A percentile compares a stretch with the other conserved stretches of the same genome.
These are phyloP conservation scores for Amphiprion percula DNA, from an alignment of 2,113 vertebrate species.

Conservation along the genomic window DNA sequence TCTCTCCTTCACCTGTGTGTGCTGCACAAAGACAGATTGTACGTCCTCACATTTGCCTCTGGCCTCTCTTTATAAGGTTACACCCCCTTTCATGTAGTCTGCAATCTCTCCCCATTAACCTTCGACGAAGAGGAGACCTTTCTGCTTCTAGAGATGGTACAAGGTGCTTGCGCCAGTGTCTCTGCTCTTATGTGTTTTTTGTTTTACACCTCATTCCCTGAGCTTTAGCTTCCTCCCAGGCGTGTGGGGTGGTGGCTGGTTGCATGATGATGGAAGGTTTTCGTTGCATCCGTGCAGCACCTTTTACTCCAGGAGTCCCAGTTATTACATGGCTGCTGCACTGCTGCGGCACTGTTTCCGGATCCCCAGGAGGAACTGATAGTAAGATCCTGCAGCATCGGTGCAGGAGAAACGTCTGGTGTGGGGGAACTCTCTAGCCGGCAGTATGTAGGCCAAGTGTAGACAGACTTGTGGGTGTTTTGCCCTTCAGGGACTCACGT, in stretches of 20 bases:
- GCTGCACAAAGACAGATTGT: slow-evolving; percentile 6
- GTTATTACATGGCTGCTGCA: slow-evolving; percentile 57
- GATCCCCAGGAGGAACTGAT: slow-evolving; percentile 62
- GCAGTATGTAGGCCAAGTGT: slow-evolving; percentile 73
- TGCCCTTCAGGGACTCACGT: slow-evolving; percentile 48
- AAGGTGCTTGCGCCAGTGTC: neutral
- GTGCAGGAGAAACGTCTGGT: slow-evolving; percentile 46
- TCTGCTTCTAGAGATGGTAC: slow-evolving; percentile 36
- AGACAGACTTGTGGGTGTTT: slow-evolving; percentile 71
- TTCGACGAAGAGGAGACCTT: slow-evolving; percentile 23
- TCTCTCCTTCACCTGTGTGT: neutral
- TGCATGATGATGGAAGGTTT: slow-evolving; percentile 30
- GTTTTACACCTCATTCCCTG: slow-evolving; percentile 31
- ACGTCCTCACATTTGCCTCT: slow-evolving; percentile 28
- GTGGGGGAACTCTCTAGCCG: slow-evolving; percentile 57
- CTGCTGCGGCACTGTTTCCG: slow-evolving; percentile 60
- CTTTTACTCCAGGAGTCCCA: slow-evolving; percentile 24
- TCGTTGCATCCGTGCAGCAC: slow-evolving; percentile 6
- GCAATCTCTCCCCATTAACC: slow-evolving; percentile 56
- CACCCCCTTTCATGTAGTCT: slow-evolving; percentile 22
- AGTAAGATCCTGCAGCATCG: slow-evolving; percentile 68
- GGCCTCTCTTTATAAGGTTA: slow-evolving; percentile 54
- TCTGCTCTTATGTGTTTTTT: slow-evolving; percentile 1
- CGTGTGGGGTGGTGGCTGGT: neutral
- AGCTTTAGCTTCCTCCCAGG: slow-evolving; percentile 25